Conservation (phyloP, 2,888 invertebrate genomes). For the Dermolepida albohirtum region DNA sequence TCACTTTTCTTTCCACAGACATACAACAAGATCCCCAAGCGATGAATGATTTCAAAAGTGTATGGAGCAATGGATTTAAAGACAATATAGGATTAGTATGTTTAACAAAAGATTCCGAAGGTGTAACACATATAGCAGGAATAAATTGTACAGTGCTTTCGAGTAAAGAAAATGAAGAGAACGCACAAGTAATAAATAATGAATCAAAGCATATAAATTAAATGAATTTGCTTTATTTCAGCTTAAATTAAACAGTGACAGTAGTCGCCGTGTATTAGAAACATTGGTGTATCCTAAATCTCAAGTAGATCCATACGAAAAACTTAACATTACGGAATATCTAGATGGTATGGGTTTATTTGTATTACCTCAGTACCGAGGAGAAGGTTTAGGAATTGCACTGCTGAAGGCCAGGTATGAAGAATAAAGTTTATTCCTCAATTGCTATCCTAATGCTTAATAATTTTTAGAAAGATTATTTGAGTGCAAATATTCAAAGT, state of each 20-base stretch:
- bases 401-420: conserved; percentile 51
- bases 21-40: conserved; percentile 15
- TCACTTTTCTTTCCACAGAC: too few relatives aligned
- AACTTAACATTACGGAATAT: conserved; percentile 53
- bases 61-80: conserved; percentile 50
- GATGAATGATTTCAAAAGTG: conserved; percentile 4
- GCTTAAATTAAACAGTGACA: conserved; percentile 10
- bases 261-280: conserved; percentile 4
- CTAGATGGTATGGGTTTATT: conserved; percentile 58
- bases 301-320: conserved; percentile 50
- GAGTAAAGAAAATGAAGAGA: conserved; percentile 8
- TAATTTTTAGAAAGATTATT: too few relatives aligned
- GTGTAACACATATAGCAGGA: conserved; percentile 60
- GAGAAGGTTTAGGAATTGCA: conserved; percentile 54
- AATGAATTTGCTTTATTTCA: not conserved
- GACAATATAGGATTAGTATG: conserved; percentile 60
- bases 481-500: too few relatives aligned
- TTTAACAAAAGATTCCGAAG: conserved; percentile 57
- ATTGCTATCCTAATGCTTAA: too few relatives aligned
- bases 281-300: conserved; percentile 35
- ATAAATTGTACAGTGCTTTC: conserved; percentile 54
- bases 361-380: conserved; percentile 56
- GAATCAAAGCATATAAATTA: too few relatives aligned
- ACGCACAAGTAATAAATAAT: not conserved
- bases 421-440: too few relatives aligned